Percentiles rank a stretch among this genome's conserved stretches.
phyloP scores from a whole-genome alignment of 2,888 invertebrate species.

The Mellilla xanthometata region DNA sequence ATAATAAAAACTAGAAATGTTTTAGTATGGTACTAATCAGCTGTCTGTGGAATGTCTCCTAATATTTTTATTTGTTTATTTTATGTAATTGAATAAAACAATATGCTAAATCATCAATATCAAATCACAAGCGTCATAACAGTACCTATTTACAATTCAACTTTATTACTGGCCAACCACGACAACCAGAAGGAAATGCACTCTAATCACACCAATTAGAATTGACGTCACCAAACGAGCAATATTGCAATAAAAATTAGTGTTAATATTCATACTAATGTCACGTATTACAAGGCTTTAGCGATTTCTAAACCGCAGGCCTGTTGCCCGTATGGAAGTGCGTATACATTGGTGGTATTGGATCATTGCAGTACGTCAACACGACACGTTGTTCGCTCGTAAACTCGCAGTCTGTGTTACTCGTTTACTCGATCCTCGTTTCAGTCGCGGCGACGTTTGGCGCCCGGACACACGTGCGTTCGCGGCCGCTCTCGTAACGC shows the following conservation, averaged over 20 bases:
- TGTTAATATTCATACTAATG: slow-evolving; percentile 35
- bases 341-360: no score
- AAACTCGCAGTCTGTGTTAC: no score
- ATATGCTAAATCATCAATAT: no score
- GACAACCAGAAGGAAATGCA: slow-evolving; percentile 2
- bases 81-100: no score
- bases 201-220: slow-evolving; percentile 4
- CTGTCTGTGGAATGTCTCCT: no score
- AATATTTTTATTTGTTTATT: no score
- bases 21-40: no score
- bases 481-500: slow-evolving; percentile 12
- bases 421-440: no score
- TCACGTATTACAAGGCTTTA: slow-evolving; percentile 43
- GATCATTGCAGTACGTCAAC: slow-evolving; percentile 14
- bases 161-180: no score
- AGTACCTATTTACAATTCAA: no score
- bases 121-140: no score
- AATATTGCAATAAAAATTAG: slow-evolving; percentile 33
- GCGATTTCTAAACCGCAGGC: slow-evolving; percentile 39
- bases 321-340: slow-evolving; percentile 39
- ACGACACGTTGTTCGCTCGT: not conserved
- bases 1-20: no score
- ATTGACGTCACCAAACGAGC: slow-evolving; percentile 37
- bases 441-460: slow-evolving; percentile 24
- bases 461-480: slow-evolving; percentile 24